phyloP scores from a whole-genome alignment of 2,888 invertebrate species.

The Eupeodes luniger region DNA sequence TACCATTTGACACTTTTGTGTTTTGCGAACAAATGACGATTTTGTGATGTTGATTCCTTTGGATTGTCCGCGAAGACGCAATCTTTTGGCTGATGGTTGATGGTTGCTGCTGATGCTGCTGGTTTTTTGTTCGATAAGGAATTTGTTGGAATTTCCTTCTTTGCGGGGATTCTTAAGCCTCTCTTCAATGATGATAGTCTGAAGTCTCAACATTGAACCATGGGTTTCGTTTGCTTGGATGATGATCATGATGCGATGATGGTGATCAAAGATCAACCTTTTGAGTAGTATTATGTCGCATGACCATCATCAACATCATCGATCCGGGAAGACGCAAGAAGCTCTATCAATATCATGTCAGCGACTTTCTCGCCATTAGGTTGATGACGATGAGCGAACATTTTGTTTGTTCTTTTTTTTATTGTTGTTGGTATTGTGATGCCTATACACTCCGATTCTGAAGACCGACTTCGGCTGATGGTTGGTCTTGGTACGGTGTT shows the following conservation, averaged over 20 bases:
- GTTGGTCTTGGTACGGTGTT: constrained; percentile 15
- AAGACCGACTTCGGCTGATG: neutral
- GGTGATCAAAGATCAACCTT: constrained; percentile 72
- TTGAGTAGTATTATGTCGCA: constrained; percentile 76
- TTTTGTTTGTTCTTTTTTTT: neutral
- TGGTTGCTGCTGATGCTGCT: neutral
- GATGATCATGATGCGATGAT: constrained; percentile 20
- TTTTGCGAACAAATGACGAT: constrained; percentile 75
- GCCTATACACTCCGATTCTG: neutral
- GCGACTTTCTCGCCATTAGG: constrained; percentile 45
- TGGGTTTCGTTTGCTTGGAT: neutral
- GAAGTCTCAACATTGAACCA: constrained; percentile 3
- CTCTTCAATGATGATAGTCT: neutral
- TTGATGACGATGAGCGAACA: constrained; percentile 9
- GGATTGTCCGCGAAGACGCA: constrained; percentile 53
- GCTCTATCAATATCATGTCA: constrained; percentile 65
- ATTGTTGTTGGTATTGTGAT: neutral
- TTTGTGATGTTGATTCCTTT: constrained; percentile 76
- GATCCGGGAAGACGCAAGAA: constrained; percentile 25
- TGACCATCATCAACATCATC: constrained; percentile 53
- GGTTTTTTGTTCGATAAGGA: constrained; percentile 13
- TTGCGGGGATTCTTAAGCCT: constrained; percentile 44
- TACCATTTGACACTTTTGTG: constrained; percentile 81
- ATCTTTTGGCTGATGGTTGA: neutral
- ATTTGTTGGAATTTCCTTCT: constrained; percentile 66